A percentile compares a stretch with the other conserved stretches of the same genome.
phyloP scores from a whole-genome alignment of 2,113 vertebrate species.

The Prionailurus viverrinus region DNA sequence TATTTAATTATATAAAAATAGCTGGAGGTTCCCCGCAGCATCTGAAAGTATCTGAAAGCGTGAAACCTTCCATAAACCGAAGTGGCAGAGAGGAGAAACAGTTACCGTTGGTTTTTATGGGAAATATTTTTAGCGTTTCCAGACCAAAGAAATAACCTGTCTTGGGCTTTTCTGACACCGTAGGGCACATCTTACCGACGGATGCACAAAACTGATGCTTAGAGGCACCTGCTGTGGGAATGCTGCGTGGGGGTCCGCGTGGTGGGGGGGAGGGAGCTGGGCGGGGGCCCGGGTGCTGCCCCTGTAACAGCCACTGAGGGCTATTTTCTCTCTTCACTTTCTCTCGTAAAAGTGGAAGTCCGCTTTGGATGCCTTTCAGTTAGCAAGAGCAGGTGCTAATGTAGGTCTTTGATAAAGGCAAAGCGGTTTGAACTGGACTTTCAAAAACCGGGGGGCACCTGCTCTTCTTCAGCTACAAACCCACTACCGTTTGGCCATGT shows the following conservation, averaged over 20 bases:
- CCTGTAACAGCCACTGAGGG: no score
- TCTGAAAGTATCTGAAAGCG: neutral
- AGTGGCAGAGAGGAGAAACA: neutral
- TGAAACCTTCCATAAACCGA: neutral
- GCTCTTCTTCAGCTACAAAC: neutral
- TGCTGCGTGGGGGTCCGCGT: neutral
- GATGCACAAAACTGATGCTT: neutral
- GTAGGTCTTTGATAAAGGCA: neutral
- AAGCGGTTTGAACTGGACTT: neutral
- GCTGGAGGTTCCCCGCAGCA: neutral
- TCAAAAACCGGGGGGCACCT: neutral
- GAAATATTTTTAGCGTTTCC: neutral
- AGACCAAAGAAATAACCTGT: neutral
- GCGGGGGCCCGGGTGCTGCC: accelerated
- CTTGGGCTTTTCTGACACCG: neutral
- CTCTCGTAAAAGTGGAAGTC: neutral
- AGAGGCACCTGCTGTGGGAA: neutral
- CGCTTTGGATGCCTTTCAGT: neutral
- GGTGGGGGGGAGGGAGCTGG: neutral
- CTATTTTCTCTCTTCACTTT: neutral
- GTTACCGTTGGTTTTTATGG: neutral
- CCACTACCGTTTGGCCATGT: neutral
- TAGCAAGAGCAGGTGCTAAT: neutral
- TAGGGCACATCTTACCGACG: neutral
- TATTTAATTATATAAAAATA: neutral